Conservation (phyloP, 2,113 vertebrate species). For the Boulengeromyrus knoepffleri region DNA sequence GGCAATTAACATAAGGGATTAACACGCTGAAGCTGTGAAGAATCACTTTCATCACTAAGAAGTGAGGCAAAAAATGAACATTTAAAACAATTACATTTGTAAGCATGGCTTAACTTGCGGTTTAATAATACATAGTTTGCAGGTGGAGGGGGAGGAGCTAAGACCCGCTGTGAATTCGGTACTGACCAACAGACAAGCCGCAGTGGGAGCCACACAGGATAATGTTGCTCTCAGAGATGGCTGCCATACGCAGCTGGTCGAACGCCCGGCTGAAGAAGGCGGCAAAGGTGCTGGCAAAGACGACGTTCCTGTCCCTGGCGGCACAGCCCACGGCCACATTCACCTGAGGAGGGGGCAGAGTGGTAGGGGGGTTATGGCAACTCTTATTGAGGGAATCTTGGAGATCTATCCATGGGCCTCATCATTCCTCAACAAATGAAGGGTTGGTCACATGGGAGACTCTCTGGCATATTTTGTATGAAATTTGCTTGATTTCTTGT, state of each 20-base stretch:
- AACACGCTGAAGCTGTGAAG: not conserved
- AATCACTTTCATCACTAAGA: not conserved
- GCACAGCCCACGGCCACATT: constrained; percentile 76
- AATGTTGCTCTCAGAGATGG: constrained; percentile 73
- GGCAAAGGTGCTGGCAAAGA: constrained; percentile 73
- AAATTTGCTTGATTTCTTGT: not conserved
- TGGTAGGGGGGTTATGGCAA: not conserved
- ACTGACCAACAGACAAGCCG: constrained; percentile 70
- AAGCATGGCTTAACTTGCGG: not conserved
- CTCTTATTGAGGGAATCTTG: not conserved
- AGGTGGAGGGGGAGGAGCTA: not conserved
- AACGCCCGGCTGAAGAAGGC: constrained; percentile 73
- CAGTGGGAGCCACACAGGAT: constrained; percentile 78
- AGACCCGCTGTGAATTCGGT: not conserved
- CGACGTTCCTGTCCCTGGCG: constrained; percentile 58
- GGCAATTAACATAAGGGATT: not conserved
- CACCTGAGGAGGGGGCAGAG: constrained; percentile 51
- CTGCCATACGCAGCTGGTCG: constrained; percentile 80
- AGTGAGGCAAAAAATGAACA: not conserved
- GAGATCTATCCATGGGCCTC: not conserved
- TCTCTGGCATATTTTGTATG: not conserved
- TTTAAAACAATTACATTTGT: not conserved
- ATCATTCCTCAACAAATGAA: not conserved
- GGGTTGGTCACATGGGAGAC: not conserved
- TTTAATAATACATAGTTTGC: not conserved